A percentile compares a stretch with the other conserved stretches of the same genome.
Conservation (phyloP, 2,888 invertebrate genomes). For the Chouioia cunea region DNA sequence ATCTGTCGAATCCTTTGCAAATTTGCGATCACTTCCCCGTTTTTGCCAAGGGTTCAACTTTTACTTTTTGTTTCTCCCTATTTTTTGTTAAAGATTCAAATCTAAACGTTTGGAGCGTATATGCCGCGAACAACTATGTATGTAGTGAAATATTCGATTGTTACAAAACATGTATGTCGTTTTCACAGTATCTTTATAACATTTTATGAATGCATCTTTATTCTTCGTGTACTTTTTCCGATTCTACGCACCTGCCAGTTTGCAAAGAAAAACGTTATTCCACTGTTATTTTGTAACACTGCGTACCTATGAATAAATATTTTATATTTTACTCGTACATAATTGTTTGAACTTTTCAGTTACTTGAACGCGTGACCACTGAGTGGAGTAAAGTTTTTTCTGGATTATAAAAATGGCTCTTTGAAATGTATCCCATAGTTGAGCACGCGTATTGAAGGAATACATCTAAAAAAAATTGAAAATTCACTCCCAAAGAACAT, state of each 20-base stretch:
- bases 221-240: slow-evolving; percentile 41
- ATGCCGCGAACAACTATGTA: too few species aligned
- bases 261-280: slow-evolving; percentile 38
- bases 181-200: slow-evolving; percentile 46
- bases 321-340: slow-evolving; percentile 22
- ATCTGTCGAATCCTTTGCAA: too few species aligned
- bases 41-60: too few species aligned
- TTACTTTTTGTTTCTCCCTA: too few species aligned
- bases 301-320: slow-evolving; percentile 24
- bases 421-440: slow-evolving; percentile 30
- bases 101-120: too few species aligned
- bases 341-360: neutral
- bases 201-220: slow-evolving; percentile 47
- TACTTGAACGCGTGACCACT: neutral
- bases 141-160: slow-evolving; percentile 47
- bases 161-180: slow-evolving; percentile 45
- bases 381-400: slow-evolving; percentile 41
- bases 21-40: too few species aligned
- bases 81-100: too few species aligned
- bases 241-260: slow-evolving; percentile 36
- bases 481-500: slow-evolving; percentile 46
- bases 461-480: slow-evolving; percentile 36
- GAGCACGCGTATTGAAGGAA: slow-evolving; percentile 24
- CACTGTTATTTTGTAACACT: slow-evolving; percentile 25
- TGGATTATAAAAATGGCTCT: slow-evolving; percentile 32